Evolutionary conservation across 2,888 invertebrate species (phyloP), one percentile per base, ranked within the genome.

Genomic region (Tetragonula carbonaria): DNA sequence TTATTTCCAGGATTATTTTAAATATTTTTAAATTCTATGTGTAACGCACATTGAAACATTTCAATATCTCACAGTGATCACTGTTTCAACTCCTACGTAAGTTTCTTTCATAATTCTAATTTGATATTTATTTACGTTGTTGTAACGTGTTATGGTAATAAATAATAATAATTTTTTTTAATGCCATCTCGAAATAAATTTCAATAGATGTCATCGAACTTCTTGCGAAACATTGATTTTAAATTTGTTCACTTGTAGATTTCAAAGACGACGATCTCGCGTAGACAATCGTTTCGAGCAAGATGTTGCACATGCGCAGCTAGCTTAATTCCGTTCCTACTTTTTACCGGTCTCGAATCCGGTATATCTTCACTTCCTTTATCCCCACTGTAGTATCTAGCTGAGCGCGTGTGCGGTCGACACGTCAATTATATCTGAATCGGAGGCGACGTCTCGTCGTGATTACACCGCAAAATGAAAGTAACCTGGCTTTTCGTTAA

Each of bases 391-490:
- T 53, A 23, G 23, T 28, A 59, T 67, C 67, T 70, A 62, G 23
- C 70, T 71, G 55, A 74, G 68, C 83, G 78, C 88, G 88, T 78
- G 86, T 86, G 86, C 86, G 80, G 83, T 82, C 88, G 84, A 68
- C 81, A 81, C 84, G 74, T 81, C 87, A 86, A 88, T 88, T 86
- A 76, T 74, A 78, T 74, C 73, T 78, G 80, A 86, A 86, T 82
- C 74, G 50, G 73, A 84, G 66, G 59, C 77, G 85, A 76, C 55
- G 78, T 82, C 76, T 72, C 70, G 21, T 68, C 33, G 71, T 38
- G 63, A 78, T 82, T 68, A 38, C 53, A 33, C 18, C n/a, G 23
- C 50, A 81, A 76, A 72, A 75, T 67, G 50, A 66, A 66, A 21
- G 33, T 45, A 16, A 5, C 5, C 33, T 33, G 74, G 8, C 14